A percentile compares a stretch with the other conserved stretches of the same genome.
Conservation (phyloP, 2,888 invertebrate species). For the Calliphora vomitoria region DNA sequence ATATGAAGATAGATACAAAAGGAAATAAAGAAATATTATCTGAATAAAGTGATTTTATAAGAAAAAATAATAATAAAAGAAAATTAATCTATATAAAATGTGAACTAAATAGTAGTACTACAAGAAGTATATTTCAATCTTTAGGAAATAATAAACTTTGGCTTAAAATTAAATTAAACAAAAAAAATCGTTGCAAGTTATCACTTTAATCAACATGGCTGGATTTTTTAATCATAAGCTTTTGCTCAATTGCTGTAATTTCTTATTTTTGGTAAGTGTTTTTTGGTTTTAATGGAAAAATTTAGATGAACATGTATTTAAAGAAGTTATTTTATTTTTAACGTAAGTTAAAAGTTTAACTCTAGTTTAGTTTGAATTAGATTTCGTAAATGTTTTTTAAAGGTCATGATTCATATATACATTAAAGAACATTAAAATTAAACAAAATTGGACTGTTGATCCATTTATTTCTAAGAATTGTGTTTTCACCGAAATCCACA, state of each 20-base stretch:
- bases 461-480: not conserved
- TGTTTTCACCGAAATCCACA: no score
- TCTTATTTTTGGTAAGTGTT: conserved; percentile 85
- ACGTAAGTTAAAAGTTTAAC: no score
- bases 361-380: no score
- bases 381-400: not conserved
- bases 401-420: no score
- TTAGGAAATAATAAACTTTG: conserved; percentile 12
- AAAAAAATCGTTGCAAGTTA: not conserved
- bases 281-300: not conserved
- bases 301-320: no score
- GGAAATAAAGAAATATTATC: conserved; percentile 25
- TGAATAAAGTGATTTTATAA: conserved; percentile 42
- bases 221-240: conserved; percentile 87
- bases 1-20: conserved; percentile 34
- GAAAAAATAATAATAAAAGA: conserved; percentile 18
- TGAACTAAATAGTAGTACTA: not conserved
- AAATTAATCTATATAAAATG: conserved; percentile 43
- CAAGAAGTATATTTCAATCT: not conserved
- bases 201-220: conserved; percentile 76
- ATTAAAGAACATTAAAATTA: no score
- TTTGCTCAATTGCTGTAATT: conserved; percentile 88
- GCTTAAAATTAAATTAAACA: conserved; percentile 2
- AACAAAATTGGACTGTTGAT: not conserved
- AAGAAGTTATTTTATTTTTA: no score